Base-by-base conservation (phyloP, 2,113 vertebrate species). In the Xiphias gladius region DNA sequence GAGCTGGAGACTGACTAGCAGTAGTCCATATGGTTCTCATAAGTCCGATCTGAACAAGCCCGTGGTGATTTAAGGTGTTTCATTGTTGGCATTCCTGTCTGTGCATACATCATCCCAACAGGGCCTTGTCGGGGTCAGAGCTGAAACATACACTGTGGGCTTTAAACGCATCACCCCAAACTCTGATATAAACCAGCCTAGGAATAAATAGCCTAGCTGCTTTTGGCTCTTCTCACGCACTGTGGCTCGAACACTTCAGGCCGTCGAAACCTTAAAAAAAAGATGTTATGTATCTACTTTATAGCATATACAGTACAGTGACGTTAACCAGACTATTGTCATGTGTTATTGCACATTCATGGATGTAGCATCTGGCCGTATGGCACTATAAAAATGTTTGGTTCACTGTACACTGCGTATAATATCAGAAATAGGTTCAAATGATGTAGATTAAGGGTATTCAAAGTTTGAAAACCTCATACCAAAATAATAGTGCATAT, bases 21-120 rank as follows among this genome's bases (percentile, higher is more conserved):
- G 74, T 82, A 83, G 69, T 86, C 89, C 90, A 90, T 86, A 78
- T 93, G 92, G 78, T 94, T 90, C 86, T 92, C 80, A 91, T 92
- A 83, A 93, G 48, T 52, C 43, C 64, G 39, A 86, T 73, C 70
- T 28, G 86, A 91, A 86, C 90, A 73, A 63, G 81, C 57, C 76
- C 4, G 50, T 26, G 50, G 88, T 92, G 90, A 93, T 87, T 93
- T 92, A 91, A 93, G 86, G 89, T 89, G 88, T 67, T n/a, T 92
- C 92, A 92, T 91, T 82, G 75, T 67, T 90, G 88, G 85, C 83
- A 90, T 93, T 91, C 89, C 90, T 83, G 81, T 82, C 67, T 30
- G 50, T 75, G 78, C 73, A 80, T 86, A 84, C 91, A 88, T 93
- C 92, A 82, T 81, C 80, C 73, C 48, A 35, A 28, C 43, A 26